These are phyloP conservation scores for Phoenicopterus ruber DNA, from an alignment of 2,113 vertebrate genomes.

Conservation along the genomic window DNA sequence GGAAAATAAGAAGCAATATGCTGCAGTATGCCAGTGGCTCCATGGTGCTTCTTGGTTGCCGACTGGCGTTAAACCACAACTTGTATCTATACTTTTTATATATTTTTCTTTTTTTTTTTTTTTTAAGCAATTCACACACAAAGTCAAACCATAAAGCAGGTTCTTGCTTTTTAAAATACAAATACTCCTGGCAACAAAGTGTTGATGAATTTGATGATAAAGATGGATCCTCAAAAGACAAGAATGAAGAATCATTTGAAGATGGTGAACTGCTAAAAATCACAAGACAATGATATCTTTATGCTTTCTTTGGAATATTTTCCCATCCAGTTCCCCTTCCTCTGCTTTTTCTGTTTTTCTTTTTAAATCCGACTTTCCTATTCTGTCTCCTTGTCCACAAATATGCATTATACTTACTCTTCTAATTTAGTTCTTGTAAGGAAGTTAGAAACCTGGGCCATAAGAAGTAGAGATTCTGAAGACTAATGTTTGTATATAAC, in stretches of 20 bases:
- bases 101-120: neutral
- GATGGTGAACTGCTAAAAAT: slow-evolving; percentile 10
- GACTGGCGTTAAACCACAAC: too few species aligned
- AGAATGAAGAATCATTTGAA: neutral
- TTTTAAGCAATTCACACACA: slow-evolving; percentile 15
- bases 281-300: neutral
- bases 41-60: too few species aligned
- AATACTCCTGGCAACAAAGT: slow-evolving; percentile 27
- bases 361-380: neutral
- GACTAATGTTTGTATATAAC: neutral
- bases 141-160: slow-evolving; percentile 29
- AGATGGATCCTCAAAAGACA: neutral
- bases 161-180: neutral
- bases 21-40: too few species aligned
- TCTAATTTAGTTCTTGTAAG: neutral
- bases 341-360: neutral
- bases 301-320: neutral
- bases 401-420: neutral
- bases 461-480: neutral
- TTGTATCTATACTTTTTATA: neutral
- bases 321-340: neutral
- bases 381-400: neutral
- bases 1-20: too few species aligned
- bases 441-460: neutral
- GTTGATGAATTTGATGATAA: neutral